phyloP scores from a whole-genome alignment of 2,888 invertebrate species.

The Heteromurus nitidus region DNA sequence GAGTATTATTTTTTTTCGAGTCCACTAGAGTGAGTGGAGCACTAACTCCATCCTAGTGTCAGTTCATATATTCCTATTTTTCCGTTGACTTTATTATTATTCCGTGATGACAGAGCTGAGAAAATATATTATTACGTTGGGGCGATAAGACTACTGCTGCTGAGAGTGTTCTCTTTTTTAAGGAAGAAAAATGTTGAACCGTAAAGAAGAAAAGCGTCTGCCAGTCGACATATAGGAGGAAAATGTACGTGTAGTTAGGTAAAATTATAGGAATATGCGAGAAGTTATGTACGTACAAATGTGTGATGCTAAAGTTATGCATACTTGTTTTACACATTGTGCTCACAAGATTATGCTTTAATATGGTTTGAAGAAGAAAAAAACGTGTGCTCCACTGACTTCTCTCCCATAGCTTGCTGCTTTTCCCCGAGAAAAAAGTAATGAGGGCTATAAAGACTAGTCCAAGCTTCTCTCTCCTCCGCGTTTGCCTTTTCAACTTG shows the following conservation, averaged over 20 bases:
- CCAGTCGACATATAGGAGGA: neutral
- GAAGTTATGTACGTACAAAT: too few species aligned
- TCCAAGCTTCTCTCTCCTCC: neutral
- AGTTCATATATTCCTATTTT: neutral
- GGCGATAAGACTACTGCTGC: neutral
- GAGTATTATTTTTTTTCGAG: too few species aligned
- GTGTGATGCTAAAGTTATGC: too few species aligned
- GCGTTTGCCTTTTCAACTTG: neutral
- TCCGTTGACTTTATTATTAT: constrained; percentile 4
- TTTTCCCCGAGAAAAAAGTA: neutral
- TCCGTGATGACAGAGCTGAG: constrained; percentile 9
- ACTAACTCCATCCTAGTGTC: too few species aligned
- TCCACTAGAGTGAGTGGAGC: too few species aligned
- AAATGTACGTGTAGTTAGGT: neutral
- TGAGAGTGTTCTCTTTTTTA: neutral
- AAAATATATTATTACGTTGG: constrained; percentile 10
- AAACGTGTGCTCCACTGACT: neutral
- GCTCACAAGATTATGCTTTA: neutral
- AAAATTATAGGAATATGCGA: neutral
- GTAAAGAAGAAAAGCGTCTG: neutral
- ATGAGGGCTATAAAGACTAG: constrained; percentile 18
- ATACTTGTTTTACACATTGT: neutral
- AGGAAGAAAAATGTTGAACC: neutral
- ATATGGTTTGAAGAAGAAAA: neutral
- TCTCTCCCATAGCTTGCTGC: neutral